Conservation (phyloP, 2,113 vertebrate genomes). For the Scolopax mira region DNA sequence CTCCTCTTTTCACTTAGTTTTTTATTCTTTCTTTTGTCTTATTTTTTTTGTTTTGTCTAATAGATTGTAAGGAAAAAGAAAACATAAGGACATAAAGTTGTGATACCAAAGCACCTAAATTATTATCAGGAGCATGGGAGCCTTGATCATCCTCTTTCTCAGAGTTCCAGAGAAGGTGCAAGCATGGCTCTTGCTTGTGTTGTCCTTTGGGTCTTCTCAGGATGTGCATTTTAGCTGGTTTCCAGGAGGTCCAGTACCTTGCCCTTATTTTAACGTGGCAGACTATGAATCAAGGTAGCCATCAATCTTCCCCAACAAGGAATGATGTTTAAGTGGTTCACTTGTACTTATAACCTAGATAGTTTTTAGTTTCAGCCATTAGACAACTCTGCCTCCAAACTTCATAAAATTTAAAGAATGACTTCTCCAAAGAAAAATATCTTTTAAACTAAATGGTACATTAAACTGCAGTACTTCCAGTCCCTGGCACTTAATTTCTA, state of each 20-base stretch:
- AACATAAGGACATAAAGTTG: neutral
- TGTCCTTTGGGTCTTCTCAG: neutral
- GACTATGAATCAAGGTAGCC: neutral
- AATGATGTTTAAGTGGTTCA: neutral
- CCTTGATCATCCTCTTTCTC: neutral
- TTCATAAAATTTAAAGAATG: neutral
- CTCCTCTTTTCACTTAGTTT: neutral
- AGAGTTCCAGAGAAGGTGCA: neutral
- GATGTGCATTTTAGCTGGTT: neutral
- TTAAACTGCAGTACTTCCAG: neutral
- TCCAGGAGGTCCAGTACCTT: neutral
- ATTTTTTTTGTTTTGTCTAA: neutral
- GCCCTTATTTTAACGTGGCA: neutral
- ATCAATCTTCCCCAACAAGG: neutral
- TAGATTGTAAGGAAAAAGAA: neutral
- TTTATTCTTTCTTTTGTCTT: neutral
- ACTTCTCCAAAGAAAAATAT: neutral
- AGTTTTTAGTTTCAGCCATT: neutral
- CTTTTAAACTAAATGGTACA: neutral
- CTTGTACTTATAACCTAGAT: neutral
- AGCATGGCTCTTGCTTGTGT: neutral
- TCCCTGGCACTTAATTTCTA: neutral
- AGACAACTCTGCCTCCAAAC: neutral
- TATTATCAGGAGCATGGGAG: neutral
- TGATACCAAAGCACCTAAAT: neutral